Conservation (phyloP, 2,797 vertebrate species). For the Dermochelys coriacea region DNA sequence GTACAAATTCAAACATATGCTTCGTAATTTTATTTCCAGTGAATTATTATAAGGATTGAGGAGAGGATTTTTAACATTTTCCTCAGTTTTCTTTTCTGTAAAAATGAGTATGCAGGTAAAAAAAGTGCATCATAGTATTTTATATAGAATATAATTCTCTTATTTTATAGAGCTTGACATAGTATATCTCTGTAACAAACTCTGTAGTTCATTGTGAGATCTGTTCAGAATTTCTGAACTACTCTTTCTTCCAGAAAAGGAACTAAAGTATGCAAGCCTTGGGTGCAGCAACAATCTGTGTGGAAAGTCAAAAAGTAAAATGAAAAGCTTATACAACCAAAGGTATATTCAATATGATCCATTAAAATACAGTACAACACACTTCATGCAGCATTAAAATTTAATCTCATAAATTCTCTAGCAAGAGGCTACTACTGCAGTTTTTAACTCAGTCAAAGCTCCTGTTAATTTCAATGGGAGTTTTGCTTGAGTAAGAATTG, state of each 20-base stretch:
- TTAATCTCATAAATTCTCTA: background rate
- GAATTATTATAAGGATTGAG: background rate
- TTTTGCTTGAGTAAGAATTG: background rate
- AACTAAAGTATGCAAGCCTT: constrained; percentile 44
- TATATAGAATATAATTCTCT: constrained; percentile 26
- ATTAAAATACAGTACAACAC: background rate
- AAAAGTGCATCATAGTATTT: constrained; percentile 21
- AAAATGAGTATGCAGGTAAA: background rate
- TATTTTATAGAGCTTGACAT: constrained; percentile 33
- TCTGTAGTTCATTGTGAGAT: constrained; percentile 26
- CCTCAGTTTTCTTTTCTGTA: background rate
- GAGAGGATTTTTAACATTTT: constrained; percentile 24
- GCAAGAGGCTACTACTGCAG: background rate
- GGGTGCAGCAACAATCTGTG: background rate
- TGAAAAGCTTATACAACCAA: background rate
- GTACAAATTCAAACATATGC: background rate
- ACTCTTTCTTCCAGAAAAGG: constrained; percentile 20
- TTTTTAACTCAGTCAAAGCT: background rate
- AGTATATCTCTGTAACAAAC: background rate
- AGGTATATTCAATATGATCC: background rate
- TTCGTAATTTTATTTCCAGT: background rate
- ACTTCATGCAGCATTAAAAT: background rate
- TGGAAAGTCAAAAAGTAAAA: background rate
- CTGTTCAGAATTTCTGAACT: constrained; percentile 20
- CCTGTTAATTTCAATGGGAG: background rate